Evolutionary conservation across 2,888 invertebrate species (phyloP).

Genomic region (Pseudococcus jackbeardsleyi): DNA sequence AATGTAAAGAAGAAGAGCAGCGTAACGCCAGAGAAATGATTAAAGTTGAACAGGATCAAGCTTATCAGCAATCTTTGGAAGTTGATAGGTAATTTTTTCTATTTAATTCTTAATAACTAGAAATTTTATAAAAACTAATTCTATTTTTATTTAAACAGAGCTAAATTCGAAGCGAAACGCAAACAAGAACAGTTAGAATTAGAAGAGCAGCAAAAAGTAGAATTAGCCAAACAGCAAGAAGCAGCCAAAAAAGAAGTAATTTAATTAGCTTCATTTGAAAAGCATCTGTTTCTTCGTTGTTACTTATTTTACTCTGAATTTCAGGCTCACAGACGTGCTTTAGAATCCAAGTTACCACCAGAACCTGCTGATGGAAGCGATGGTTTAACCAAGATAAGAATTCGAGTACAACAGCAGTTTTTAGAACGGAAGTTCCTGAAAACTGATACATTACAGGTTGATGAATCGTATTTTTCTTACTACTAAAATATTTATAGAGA

Average conservation of each 20-base stretch:
- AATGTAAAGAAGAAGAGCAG: constrained; percentile 88
- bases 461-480: constrained; percentile 26
- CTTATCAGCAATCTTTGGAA: constrained; percentile 90
- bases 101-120: not conserved
- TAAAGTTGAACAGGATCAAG: constrained; percentile 93
- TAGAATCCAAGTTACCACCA: constrained; percentile 79
- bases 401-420: constrained; percentile 83
- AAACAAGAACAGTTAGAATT: constrained; percentile 82
- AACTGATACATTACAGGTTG: constrained; percentile 74
- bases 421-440: constrained; percentile 84
- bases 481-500: too few species aligned
- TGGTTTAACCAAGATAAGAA: constrained; percentile 81
- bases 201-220: constrained; percentile 80
- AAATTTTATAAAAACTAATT: not conserved
- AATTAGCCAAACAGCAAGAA: constrained; percentile 80
- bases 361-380: constrained; percentile 77
- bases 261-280: too few species aligned
- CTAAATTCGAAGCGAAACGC: constrained; percentile 88
- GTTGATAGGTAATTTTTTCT: constrained; percentile 77
- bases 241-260: constrained; percentile 82
- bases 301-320: constrained; percentile 57
- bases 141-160: constrained; percentile 72
- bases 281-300: too few species aligned
- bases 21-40: constrained; percentile 89
- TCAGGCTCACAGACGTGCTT: constrained; percentile 74